These are phyloP conservation scores for Aselliscus stoliczkanus DNA, from an alignment of 2,797 vertebrate genomes.

Conservation along the genomic window DNA sequence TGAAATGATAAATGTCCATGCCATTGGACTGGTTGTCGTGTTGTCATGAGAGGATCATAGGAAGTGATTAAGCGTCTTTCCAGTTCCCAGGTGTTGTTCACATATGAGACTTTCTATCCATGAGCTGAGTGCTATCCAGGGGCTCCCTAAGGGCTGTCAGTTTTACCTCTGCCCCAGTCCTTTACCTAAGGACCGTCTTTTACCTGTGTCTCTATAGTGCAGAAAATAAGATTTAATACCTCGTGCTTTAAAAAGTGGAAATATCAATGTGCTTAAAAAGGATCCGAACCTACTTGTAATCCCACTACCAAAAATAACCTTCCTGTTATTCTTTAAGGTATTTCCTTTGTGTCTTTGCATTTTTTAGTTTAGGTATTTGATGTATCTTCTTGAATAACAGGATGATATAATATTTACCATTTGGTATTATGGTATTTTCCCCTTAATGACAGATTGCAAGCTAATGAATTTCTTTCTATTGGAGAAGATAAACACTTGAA, in stretches of 20 bases:
- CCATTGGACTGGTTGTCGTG: neutral
- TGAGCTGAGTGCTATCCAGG: neutral
- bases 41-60: neutral
- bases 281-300: neutral
- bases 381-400: neutral
- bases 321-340: neutral
- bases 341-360: neutral
- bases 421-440: slow-evolving; percentile 4
- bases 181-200: too few relatives aligned
- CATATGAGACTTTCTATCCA: neutral
- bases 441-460: neutral
- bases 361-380: neutral
- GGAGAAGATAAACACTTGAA: neutral
- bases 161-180: neutral
- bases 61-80: neutral
- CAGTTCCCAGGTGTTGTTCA: neutral
- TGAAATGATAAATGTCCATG: neutral
- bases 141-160: neutral
- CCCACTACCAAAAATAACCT: neutral
- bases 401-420: neutral
- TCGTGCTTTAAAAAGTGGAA: neutral
- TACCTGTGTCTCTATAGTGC: neutral
- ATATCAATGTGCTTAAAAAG: neutral
- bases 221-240: neutral
- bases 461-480: neutral